These are phyloP conservation scores for Lutjanus erythropterus DNA, from an alignment of 2,113 vertebrate species.

Conservation along the genomic window DNA sequence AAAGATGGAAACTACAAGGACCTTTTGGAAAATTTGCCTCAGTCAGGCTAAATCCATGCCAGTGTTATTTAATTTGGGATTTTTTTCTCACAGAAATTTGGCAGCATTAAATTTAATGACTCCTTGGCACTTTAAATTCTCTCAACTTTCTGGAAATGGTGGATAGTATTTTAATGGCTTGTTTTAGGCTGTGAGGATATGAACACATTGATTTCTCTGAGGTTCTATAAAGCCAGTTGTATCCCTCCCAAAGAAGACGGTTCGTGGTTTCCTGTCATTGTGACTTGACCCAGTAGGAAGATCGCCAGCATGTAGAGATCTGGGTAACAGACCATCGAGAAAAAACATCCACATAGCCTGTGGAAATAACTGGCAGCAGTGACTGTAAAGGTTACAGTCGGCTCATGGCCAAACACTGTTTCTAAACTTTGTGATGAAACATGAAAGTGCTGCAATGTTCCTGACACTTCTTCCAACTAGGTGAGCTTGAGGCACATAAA, in stretches of 20 bases:
- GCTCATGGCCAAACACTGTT: slow-evolving; percentile 47
- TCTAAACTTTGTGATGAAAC: slow-evolving; percentile 66
- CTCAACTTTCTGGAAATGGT: slow-evolving; percentile 41
- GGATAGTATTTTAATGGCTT: slow-evolving; percentile 28
- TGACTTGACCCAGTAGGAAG: slow-evolving; percentile 67
- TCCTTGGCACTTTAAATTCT: slow-evolving; percentile 39
- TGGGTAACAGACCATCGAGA: slow-evolving; percentile 55
- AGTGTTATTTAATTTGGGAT: slow-evolving; percentile 41
- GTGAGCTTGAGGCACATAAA: slow-evolving; percentile 1
- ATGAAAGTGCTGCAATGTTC: slow-evolving; percentile 36
- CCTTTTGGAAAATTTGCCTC: slow-evolving; percentile 57
- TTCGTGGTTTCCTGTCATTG: slow-evolving; percentile 63
- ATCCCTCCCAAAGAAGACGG: slow-evolving; percentile 35
- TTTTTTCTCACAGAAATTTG: slow-evolving; percentile 35
- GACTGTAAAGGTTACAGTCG: slow-evolving; percentile 46
- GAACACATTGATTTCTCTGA: slow-evolving; percentile 6
- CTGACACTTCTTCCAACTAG: slow-evolving; percentile 40
- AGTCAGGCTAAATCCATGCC: slow-evolving; percentile 27
- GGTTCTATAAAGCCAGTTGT: slow-evolving; percentile 15
- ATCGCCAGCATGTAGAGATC: slow-evolving; percentile 57
- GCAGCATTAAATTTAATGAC: slow-evolving; percentile 43
- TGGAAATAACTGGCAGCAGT: slow-evolving; percentile 61
- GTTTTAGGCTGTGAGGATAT: slow-evolving; percentile 36
- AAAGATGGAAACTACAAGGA: slow-evolving; percentile 68
- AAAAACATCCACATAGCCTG: slow-evolving; percentile 19